Evolutionary conservation across 2,888 invertebrate species (phyloP).

Genomic region (Apamea sordens): DNA sequence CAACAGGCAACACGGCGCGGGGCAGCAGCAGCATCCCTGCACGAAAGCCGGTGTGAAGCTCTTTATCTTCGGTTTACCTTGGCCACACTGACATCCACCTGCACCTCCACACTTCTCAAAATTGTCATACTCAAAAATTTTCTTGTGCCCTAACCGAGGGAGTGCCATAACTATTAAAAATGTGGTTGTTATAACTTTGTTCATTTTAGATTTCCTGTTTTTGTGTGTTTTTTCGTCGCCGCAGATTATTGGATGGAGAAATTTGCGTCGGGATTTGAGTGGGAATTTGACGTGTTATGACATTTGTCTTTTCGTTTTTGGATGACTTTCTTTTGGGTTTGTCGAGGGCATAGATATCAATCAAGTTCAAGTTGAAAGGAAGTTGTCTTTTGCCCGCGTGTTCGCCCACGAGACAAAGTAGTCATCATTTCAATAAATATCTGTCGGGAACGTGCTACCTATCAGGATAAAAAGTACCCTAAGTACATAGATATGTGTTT

Average conservation of each 20-base stretch:
- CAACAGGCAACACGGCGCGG: not conserved
- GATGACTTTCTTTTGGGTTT: not conserved
- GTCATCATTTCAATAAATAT: not conserved
- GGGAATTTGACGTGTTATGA: not conserved
- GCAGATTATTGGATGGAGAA: not conserved
- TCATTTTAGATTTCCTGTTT: not conserved
- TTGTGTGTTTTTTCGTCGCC: not conserved
- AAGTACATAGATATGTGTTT: not conserved
- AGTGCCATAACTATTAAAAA: not conserved
- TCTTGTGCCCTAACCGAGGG: not conserved
- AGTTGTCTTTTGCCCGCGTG: not conserved
- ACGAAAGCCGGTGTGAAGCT: not conserved
- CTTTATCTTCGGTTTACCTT: not conserved
- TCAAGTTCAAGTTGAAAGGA: not conserved
- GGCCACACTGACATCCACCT: conserved; percentile 1
- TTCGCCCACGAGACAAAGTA: not conserved
- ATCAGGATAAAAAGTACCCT: not conserved
- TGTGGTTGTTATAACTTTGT: not conserved
- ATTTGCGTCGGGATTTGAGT: not conserved
- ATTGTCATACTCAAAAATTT: not conserved
- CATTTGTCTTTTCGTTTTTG: not conserved
- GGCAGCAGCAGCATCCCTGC: not conserved
- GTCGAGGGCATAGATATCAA: not conserved
- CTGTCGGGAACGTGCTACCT: not conserved
- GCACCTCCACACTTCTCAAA: not conserved